Evolutionary conservation across 1,140 invertebrate species (phyloP), one percentile per base, ranked within the genome.

Genomic region (Drosophila fuyamai): DNA sequence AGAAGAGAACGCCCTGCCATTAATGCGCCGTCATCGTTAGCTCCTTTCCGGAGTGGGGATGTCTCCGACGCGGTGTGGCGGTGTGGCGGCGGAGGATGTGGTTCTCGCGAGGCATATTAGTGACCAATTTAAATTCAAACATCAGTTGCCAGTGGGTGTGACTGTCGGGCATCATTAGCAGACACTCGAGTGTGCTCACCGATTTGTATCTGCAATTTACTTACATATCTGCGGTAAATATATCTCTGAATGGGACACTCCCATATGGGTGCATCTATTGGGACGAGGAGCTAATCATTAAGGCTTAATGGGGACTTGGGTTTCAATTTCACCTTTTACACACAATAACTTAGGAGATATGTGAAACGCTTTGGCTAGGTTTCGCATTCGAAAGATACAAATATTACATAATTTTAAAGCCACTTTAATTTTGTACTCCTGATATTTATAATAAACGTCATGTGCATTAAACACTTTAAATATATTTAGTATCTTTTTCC

Each of bases 81-180:
- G 12, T 0, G 29, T 8, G 8, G 29, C 29, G 29, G 16, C 14
- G 36, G 13, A 27, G 43, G 13, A 16, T 50, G 38, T 38, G 46
- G 59, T 38, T 82, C 80, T 83, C 66, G 50, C 44, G 83, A 78
- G 71, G 78, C 75, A 79, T 88, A 91, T 91, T 81, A 91, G 80
- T 57, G 48, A 84, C 60, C 83, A 88, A 84, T 91, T 88, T 79
- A 76, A 75, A 74, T 76, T 84, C 75, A 83, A 81, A 67, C 70
- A 66, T 86, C 44, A 75, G 72, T 74, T 46, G 55, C 63, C 62
- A 54, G 60, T 76, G 70, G 61, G 76, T 71, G 70, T 77, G 57
- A 62, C 79, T 74, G 66, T 76, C 57, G 58, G 66, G 77, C 77
- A 78, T 78, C 76, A 78, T 78, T 79, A 79, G 76, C 75, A 65